Evolutionary conservation across 2,888 invertebrate genomes (phyloP), one percentile per base, ranked within the genome.

Genomic region (Orchesella flavescens): DNA sequence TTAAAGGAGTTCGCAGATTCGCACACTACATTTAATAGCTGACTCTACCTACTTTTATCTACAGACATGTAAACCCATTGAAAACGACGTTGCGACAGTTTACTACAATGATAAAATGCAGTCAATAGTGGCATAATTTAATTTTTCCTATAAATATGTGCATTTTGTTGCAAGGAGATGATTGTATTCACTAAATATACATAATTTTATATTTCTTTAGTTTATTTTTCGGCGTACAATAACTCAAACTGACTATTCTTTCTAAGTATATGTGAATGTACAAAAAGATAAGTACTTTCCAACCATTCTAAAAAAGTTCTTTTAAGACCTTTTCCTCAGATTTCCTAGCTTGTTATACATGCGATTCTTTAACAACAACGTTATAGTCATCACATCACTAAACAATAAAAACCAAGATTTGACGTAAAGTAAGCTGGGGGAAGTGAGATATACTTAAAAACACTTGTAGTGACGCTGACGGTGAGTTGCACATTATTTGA

Each of bases 381-480:
- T 81, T 81, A 80, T 68, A 81, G 74, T 74, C 74, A 68, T 81
- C 80, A 74, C 74, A 68, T 81, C 80, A 74, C 74, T 61, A 66
- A 66, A 59, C 80, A 74, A 81, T 81, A 81, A 81, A 77, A 81
- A 21, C 34, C 19, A 43, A 59, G 66, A 63, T 57, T 71, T 65
- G 73, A 24, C 12, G 69, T 21, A 53, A 17, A 49, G 9, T 17
- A 75, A 53, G 63, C 23, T 63, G 17, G 23, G 43, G 49, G 65
- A 63, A 24, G 23, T 53, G 65, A 65, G 66, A 66, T 17, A 55
- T 34, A 55, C 5, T 10, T 17, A 63, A 59, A 59, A 17, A 59
- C 17, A 21, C 59, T 21, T 17, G 21, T 13, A 59, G 23, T 59
- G 12, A n/a, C 59, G 17, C 23, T n/a, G 53, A 23, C 43, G 23